Evolutionary conservation across 2,113 vertebrate genomes (phyloP).

Genomic region (Corydoras sp.): DNA sequence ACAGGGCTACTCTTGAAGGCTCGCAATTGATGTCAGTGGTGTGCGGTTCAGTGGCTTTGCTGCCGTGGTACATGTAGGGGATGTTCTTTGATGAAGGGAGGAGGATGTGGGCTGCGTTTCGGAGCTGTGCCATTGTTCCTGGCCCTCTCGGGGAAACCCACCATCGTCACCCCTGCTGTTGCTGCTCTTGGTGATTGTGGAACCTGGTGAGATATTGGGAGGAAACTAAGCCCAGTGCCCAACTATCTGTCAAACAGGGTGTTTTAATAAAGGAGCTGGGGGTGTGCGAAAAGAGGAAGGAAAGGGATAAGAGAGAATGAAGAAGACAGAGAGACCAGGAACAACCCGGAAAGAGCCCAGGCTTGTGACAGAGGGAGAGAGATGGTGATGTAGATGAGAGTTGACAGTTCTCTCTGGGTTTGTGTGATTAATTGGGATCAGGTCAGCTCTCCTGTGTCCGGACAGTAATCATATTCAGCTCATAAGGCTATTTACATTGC

Average conservation of each 20-base stretch:
- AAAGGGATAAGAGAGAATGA: constrained; percentile 19
- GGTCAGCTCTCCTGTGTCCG: constrained; percentile 75
- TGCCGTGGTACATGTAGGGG: constrained; percentile 30
- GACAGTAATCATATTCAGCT: constrained; percentile 74
- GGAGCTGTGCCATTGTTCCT: constrained; percentile 42
- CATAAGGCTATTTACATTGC: constrained; percentile 75
- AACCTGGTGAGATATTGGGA: constrained; percentile 61
- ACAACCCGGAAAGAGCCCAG: constrained; percentile 50
- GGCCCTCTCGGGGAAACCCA: constrained; percentile 39
- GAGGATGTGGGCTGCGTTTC: constrained; percentile 27
- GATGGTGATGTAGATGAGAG: constrained; percentile 78
- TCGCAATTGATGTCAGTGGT: constrained; percentile 46
- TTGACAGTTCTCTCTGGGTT: constrained; percentile 84
- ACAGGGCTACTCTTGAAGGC: constrained; percentile 46
- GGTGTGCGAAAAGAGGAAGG: neutral
- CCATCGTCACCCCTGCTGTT: constrained; percentile 33
- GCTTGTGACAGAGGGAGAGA: constrained; percentile 60
- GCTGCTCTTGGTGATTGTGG: constrained; percentile 46
- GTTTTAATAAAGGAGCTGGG: constrained; percentile 45
- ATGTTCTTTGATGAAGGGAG: constrained; percentile 37
- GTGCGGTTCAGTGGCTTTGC: constrained; percentile 46
- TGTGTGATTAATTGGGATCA: constrained; percentile 96
- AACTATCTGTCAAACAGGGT: constrained; percentile 67
- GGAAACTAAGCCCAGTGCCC: constrained; percentile 56
- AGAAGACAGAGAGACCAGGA: constrained; percentile 34